phyloP scores from a whole-genome alignment of 2,888 invertebrate genomes.

The Scaptomyza cyrtandrae region DNA sequence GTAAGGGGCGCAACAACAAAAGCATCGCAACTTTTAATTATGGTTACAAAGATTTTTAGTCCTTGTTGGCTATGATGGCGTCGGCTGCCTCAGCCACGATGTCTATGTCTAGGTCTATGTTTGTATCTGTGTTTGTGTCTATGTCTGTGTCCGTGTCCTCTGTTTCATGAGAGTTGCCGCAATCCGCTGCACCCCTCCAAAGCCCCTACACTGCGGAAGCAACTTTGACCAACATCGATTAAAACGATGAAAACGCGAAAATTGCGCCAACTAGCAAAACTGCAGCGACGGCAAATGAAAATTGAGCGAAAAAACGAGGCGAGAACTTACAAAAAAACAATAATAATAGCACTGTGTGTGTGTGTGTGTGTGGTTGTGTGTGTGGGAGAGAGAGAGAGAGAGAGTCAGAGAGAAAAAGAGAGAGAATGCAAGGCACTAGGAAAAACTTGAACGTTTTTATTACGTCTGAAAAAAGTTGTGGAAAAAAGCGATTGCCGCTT shows the following conservation, averaged over 20 bases:
- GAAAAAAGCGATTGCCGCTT: constrained; percentile 77
- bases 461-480: constrained; percentile 78
- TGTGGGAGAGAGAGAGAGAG: constrained; percentile 2
- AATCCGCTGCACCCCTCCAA: too few relatives aligned
- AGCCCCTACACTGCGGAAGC: constrained; percentile 10
- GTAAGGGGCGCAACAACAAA: constrained; percentile 41
- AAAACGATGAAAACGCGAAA: constrained; percentile 80
- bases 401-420: background rate
- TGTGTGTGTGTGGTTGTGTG: background rate
- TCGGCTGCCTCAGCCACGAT: constrained; percentile 15
- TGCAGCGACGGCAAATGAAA: constrained; percentile 76
- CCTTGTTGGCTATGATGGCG: constrained; percentile 62
- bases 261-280: constrained; percentile 79
- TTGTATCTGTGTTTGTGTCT: background rate
- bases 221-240: constrained; percentile 80
- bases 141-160: constrained; percentile 16
- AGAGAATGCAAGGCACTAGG: constrained; percentile 50
- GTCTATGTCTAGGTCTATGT: constrained; percentile 13
- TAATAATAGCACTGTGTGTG: background rate
- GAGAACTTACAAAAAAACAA: constrained; percentile 27
- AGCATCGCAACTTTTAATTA: constrained; percentile 77
- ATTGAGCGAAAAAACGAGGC: constrained; percentile 55
- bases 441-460: constrained; percentile 77
- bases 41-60: constrained; percentile 77
- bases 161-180: background rate